Evolutionary conservation across 1,140 invertebrate genomes (phyloP), one percentile per base, ranked within the genome.

Genomic region (Metaphire vulgaris): DNA sequence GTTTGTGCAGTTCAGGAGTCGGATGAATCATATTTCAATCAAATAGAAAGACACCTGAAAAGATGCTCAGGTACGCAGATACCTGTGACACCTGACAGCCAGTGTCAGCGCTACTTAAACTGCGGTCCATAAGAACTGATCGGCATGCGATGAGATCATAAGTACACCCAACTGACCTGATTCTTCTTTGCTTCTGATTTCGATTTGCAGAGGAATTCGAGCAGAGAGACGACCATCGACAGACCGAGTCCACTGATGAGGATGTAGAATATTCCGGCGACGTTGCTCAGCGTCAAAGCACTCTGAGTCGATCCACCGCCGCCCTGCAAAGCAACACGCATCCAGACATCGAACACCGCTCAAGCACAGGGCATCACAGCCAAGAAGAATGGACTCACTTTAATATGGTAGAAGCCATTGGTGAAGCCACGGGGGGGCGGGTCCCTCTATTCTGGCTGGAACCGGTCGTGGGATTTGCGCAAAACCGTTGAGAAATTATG

Each of bases 241-340:
- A 97, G 85, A 2, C 94, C 90, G 33, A 99, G 89, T 74, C 89
- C 97, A 34, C 92, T 93, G 82, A 98, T 95, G n/a, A 99, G 89
- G 83, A 99, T 97, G 88, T 98, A 99, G 88, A 99, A 99, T 83
- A 98, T 95, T 16, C 97, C 97, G 16, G 96, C 96, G 1, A 99
- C 95, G 88, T 99, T 98, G 83, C 93, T 95, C 64, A 99, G 86
- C 64, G 96, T 96, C 79, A 99, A 88, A 80, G 96, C 93, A 84
- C 93, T 95, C 80, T 93, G 90, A 26, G 91, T 90, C 1, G 91
- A 89, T 80, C 94, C 92, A 80, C 94, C 92, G 66, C 72, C 56
- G 26, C n/a, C n/a, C n/a, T n/a, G n/a, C n/a, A n/a, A n/a, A n/a
- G n/a, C n/a, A n/a, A n/a, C n/a, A n/a, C n/a, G n/a, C n/a, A n/a